Conservation (phyloP, 2,888 invertebrate species). For the Pycnomerus fuliginosus region DNA sequence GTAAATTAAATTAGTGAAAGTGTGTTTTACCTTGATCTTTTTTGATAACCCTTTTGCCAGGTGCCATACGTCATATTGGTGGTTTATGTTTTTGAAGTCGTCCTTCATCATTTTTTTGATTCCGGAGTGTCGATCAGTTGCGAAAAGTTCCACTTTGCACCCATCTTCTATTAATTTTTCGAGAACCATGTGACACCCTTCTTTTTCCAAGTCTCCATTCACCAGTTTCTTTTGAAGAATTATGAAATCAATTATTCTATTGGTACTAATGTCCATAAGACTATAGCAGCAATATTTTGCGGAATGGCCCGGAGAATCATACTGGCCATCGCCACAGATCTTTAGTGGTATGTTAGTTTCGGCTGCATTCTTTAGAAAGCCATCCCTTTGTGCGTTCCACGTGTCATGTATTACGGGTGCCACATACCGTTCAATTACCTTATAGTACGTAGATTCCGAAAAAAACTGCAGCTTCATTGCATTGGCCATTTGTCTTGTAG, state of each 20-base stretch:
- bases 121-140: conserved; percentile 5
- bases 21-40: conserved; percentile 10
- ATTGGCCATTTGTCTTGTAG: not conserved
- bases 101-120: conserved; percentile 1
- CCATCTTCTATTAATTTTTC: conserved; percentile 2
- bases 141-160: conserved; percentile 4
- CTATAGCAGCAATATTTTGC: conserved; percentile 5
- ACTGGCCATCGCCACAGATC: conserved; percentile 11
- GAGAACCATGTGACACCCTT: conserved; percentile 3
- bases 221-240: conserved; percentile 5
- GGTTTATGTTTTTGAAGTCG: conserved; percentile 2
- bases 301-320: conserved; percentile 5
- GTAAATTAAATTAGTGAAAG: too few species aligned
- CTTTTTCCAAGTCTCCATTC: conserved; percentile 8
- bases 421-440: conserved; percentile 4
- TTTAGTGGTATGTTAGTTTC: conserved; percentile 4
- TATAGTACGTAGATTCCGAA: conserved; percentile 6
- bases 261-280: conserved; percentile 3
- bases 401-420: conserved; percentile 6
- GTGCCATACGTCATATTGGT: conserved; percentile 11
- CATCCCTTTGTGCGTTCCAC: conserved; percentile 5
- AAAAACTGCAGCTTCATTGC: conserved; percentile 2
- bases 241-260: conserved; percentile 9
- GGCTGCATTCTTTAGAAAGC: conserved; percentile 2
- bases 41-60: conserved; percentile 8